Base-by-base conservation (phyloP, 2,113 vertebrate species). In the Agelaius tricolor region DNA sequence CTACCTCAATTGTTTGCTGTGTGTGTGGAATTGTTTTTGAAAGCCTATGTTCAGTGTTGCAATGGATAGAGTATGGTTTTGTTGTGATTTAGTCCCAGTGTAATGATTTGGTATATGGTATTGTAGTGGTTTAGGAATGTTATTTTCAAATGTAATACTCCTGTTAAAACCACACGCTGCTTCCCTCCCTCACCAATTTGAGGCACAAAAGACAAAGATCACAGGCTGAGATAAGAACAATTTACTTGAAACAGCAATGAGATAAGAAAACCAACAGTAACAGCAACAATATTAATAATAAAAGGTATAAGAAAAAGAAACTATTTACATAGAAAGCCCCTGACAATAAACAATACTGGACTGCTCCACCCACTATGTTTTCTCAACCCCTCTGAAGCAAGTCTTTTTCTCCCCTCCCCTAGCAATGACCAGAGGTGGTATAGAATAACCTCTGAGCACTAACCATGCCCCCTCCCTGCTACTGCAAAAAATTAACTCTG, bases 121-220 rank as follows among this genome's bases (percentile, higher is more conserved):
- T 44, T 65, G 37, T 77, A 1, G 3, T 79, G 61, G 39, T 66
- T 66, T 79, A 66, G 47, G 47, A 47, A 47, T 47, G 47, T 12
- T 47, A 47, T 79, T 65, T 65, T 54, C 39, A 44, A 78, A 78
- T 78, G 41, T 63, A 65, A 43, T 65, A 28, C 37, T 65, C 59
- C 59, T 7, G 31, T 61, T 65, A 52, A 65, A 79, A 43, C 31
- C 5, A 43, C 2, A 1, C 0, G 8, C 59, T 1, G 2, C 23
- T 41, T 33, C 23, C 44, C 46, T 9, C 35, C 20, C 37, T 47
- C 10, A 20, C 35, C 30, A 39, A 41, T 63, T 78, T 52, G 37
- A 78, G 46, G 23, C 47, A 63, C 59, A 78, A 52, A 78, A 52
- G 59, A 37, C 37, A 78, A 52, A 78, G 47, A 52, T 78, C 59